Percentiles rank a stretch among this genome's conserved stretches.
Conservation (phyloP, 2,113 vertebrate species). For the Cygnus buccinator region DNA sequence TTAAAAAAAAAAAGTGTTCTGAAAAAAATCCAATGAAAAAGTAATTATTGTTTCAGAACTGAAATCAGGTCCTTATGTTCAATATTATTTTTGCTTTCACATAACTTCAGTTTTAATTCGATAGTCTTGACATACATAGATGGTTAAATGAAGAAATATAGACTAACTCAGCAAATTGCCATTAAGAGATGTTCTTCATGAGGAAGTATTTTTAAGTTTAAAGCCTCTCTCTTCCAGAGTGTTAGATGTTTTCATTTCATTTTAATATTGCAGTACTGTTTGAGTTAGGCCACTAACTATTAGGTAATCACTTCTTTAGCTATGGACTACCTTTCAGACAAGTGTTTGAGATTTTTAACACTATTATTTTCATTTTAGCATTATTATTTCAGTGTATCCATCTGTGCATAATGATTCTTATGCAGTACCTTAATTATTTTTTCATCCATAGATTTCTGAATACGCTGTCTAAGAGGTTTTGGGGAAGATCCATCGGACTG, state of each 20-base stretch:
- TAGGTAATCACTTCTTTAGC: not conserved
- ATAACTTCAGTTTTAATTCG: not conserved
- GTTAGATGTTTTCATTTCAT: not conserved
- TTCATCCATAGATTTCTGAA: conserved; percentile 77
- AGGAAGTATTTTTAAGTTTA: not conserved
- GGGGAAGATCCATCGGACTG: conserved; percentile 77
- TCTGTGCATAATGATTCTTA: not conserved
- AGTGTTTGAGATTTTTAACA: not conserved
- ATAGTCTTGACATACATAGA: not conserved
- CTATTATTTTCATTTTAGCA: not conserved
- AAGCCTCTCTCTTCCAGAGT: not conserved
- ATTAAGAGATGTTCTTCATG: not conserved
- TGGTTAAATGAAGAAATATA: not conserved
- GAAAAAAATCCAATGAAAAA: not conserved
- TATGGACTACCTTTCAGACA: not conserved
- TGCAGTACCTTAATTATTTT: conserved; percentile 84
- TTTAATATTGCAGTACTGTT: not conserved
- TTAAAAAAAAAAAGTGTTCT: too few species aligned
- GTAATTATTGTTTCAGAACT: not conserved
- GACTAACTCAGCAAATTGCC: not conserved
- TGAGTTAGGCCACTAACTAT: fast-evolving
- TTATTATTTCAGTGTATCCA: not conserved
- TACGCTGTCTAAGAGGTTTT: conserved; percentile 83
- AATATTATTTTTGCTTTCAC: not conserved
- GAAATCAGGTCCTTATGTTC: not conserved